Evolutionary conservation across 2,888 invertebrate species (phyloP).

Genomic region (Cylloceria caligata): DNA sequence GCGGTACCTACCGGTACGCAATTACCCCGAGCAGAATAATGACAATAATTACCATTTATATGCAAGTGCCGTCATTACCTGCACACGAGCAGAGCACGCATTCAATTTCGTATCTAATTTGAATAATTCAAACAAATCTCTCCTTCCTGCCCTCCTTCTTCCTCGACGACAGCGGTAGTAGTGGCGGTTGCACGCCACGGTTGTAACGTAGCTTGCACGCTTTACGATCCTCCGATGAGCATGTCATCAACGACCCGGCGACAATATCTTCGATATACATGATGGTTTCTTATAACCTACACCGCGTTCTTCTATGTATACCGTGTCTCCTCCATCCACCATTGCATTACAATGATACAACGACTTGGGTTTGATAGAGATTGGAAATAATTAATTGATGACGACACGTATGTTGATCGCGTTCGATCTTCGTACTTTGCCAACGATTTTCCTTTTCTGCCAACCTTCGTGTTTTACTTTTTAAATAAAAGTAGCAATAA

Average conservation of each 20-base stretch:
- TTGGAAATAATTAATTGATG: conserved; percentile 42
- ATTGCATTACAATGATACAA: neutral
- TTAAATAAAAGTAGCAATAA: no score
- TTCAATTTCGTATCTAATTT: conserved; percentile 84
- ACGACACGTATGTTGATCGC: neutral
- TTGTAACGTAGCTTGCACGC: conserved; percentile 74
- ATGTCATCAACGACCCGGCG: conserved; percentile 76
- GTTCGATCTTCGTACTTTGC: neutral
- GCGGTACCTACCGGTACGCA: conserved; percentile 76
- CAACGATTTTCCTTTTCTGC: neutral
- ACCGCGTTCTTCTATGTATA: neutral
- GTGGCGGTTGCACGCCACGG: conserved; percentile 33
- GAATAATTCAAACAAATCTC: conserved; percentile 84
- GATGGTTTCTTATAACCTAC: conserved; percentile 29
- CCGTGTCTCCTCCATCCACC: neutral
- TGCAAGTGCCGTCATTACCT: conserved; percentile 84
- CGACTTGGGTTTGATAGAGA: conserved; percentile 9
- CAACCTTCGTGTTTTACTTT: neutral
- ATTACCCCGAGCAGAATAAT: conserved; percentile 83
- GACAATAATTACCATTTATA: conserved; percentile 85
- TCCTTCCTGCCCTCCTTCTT: conserved; percentile 84
- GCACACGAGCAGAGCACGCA: conserved; percentile 84
- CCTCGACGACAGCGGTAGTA: conserved; percentile 58
- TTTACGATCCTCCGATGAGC: conserved; percentile 82
- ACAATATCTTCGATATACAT: conserved; percentile 63